These are phyloP conservation scores for Erpetoichthys calabaricus DNA, from an alignment of 2,797 vertebrate genomes.

Conservation along the genomic window DNA sequence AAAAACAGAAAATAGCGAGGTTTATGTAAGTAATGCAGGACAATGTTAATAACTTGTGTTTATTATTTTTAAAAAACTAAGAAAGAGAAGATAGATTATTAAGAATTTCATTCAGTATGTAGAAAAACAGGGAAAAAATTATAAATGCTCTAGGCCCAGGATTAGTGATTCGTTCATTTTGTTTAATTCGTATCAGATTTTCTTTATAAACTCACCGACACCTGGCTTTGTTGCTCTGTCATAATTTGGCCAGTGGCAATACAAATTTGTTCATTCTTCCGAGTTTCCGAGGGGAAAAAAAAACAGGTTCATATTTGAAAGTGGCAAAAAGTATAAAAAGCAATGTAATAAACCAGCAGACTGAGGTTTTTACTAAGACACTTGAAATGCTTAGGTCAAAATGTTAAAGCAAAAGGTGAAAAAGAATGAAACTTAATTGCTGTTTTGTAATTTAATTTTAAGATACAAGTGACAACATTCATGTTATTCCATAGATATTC, in stretches of 20 bases:
- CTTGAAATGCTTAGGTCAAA: too few relatives aligned
- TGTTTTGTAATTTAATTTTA: too few relatives aligned
- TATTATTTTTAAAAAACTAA: constrained; percentile 60
- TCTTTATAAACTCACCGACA: constrained; percentile 68
- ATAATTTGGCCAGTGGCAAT: constrained; percentile 82
- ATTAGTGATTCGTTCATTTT: constrained; percentile 47
- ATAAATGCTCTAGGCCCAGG: constrained; percentile 46
- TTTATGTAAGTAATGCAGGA: constrained; percentile 29
- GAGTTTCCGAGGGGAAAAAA: constrained; percentile 51
- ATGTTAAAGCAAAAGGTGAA: too few relatives aligned
- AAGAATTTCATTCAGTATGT: constrained; percentile 1
- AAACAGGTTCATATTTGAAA: constrained; percentile 14
- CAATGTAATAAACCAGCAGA: neutral
- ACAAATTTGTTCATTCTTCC: constrained; percentile 81
- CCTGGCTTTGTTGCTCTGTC: constrained; percentile 63
- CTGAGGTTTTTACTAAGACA: too few relatives aligned
- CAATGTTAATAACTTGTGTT: constrained; percentile 58
- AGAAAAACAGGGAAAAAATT: constrained; percentile 32
- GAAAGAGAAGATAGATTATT: constrained; percentile 43
- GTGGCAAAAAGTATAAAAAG: neutral
- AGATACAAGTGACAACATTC: too few relatives aligned
- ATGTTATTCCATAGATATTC: too few relatives aligned
- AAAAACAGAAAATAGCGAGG: too few relatives aligned
- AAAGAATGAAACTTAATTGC: too few relatives aligned
- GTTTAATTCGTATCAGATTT: constrained; percentile 24